Evolutionary conservation across 92 coral and sea anemone species (phyloP).

Genomic region (Diadumene lineata): DNA sequence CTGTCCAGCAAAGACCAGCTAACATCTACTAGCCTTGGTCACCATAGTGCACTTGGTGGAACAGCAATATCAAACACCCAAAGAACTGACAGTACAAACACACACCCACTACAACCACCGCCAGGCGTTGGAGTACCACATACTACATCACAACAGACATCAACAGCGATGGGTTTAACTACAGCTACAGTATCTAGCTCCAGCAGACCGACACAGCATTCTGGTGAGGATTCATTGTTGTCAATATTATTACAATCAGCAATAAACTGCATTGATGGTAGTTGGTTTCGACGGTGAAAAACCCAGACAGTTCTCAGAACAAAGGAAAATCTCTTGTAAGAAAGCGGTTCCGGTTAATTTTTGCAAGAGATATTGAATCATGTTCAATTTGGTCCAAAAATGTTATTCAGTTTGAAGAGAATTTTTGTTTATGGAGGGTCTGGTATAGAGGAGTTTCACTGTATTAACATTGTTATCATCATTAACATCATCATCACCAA

Average conservation of each 20-base stretch:
- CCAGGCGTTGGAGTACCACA: constrained; percentile 82
- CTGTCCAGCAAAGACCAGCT: constrained; percentile 69
- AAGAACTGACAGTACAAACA: constrained; percentile 59
- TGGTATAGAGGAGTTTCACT: too few relatives aligned
- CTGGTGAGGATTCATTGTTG: constrained; percentile 44
- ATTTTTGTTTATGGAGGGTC: too few relatives aligned
- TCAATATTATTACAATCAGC: neutral
- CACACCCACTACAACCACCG: constrained; percentile 77
- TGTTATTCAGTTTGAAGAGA: too few relatives aligned
- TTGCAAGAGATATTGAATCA: too few relatives aligned
- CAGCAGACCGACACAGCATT: constrained; percentile 72
- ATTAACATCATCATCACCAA: neutral
- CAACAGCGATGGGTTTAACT: constrained; percentile 56
- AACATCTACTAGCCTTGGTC: constrained; percentile 39
- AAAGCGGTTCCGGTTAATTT: too few relatives aligned
- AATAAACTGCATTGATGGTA: too few relatives aligned
- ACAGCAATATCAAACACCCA: constrained; percentile 41
- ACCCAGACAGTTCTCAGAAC: too few relatives aligned
- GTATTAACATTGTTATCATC: too few relatives aligned
- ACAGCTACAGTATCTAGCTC: constrained; percentile 76
- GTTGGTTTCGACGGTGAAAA: too few relatives aligned
- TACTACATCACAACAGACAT: constrained; percentile 45
- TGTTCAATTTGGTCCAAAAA: too few relatives aligned
- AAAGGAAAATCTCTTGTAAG: too few relatives aligned
- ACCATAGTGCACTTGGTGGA: constrained; percentile 53